A percentile compares a stretch with the other conserved stretches of the same genome.
Conservation (phyloP, 2,888 invertebrate species). For the Drosophila macrothrix region DNA sequence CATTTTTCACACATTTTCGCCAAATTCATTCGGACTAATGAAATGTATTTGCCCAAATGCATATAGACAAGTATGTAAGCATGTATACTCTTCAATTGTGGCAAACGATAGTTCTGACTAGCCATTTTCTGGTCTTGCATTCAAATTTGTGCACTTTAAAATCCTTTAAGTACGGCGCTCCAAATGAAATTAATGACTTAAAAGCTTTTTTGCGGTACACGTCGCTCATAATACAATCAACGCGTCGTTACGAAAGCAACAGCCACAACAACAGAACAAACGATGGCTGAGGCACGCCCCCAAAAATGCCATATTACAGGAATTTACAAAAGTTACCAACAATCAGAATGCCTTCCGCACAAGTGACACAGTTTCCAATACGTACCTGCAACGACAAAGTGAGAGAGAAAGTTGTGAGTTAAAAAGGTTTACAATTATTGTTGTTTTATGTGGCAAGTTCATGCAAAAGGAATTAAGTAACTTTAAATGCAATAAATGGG, state of each 20-base stretch:
- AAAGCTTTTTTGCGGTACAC: conserved; percentile 82
- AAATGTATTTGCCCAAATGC: conserved; percentile 26
- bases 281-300: conserved; percentile 23
- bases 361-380: conserved; percentile 48
- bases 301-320: conserved; percentile 54
- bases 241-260: conserved; percentile 52
- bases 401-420: conserved; percentile 6
- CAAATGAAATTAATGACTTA: conserved; percentile 80
- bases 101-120: conserved; percentile 10
- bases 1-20: conserved; percentile 68
- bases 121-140: conserved; percentile 35
- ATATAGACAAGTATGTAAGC: not conserved
- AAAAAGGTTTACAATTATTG: conserved; percentile 53
- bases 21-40: conserved; percentile 54
- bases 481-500: conserved; percentile 73
- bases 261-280: conserved; percentile 18
- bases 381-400: conserved; percentile 45
- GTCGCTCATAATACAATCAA: conserved; percentile 79
- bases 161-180: conserved; percentile 68
- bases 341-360: conserved; percentile 58
- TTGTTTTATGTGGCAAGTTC: conserved; percentile 75
- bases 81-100: conserved; percentile 17
- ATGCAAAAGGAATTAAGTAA: conserved; percentile 77
- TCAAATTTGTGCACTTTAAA: conserved; percentile 68
- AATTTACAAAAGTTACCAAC: conserved; percentile 58